Base-by-base conservation (phyloP, 2,113 vertebrate genomes). In the Archocentrus centrarchus region DNA sequence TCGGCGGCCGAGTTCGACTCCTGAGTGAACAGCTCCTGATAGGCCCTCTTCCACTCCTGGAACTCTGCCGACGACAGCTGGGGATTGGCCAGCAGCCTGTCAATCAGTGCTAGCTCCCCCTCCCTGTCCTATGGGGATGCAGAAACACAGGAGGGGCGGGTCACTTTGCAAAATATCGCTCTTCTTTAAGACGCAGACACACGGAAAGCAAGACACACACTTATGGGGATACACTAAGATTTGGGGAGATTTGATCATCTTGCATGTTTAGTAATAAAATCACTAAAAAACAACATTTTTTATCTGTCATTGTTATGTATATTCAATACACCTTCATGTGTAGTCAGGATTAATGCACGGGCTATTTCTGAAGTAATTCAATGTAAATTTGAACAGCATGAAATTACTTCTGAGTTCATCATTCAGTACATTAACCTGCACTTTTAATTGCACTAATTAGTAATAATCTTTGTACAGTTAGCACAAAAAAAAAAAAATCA, bases 81-180 rank as follows among this genome's bases (percentile, higher is more conserved):
- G 93, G 97, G 97, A 92, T 97, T 97, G 96, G 97, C 96, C 95
- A 99, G 94, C 93, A 99, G 96, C 95, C 97, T 98, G 94, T 99
- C 97, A 95, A 99, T 98, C 95, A 97, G 94, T 94, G 97, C 97
- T 94, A 99, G 96, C 96, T 99, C 98, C 93, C 97, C 98, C 97
- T 99, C 97, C 96, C 97, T 98, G 96, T 98, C 98, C 98, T 99
- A 92, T 93, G 93, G 91, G 94, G 89, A 90, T 86, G 95, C 88
- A 97, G 95, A 97, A 96, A 91, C 86, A 95, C 77, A 92, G 94
- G 85, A 93, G 87, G 93, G 93, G 70, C 0, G 81, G 85, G 3
- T 85, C 83, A 84, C 93, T 90, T 88, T 77, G 79, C 50, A 59
- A 60, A 57, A 66, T 24, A 64, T 41, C 73, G 32, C 76, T 50